Percentiles rank a stretch among this genome's conserved stretches.
phyloP scores from a whole-genome alignment of 2,113 vertebrate genomes.

The Pollimyrus isidori region DNA sequence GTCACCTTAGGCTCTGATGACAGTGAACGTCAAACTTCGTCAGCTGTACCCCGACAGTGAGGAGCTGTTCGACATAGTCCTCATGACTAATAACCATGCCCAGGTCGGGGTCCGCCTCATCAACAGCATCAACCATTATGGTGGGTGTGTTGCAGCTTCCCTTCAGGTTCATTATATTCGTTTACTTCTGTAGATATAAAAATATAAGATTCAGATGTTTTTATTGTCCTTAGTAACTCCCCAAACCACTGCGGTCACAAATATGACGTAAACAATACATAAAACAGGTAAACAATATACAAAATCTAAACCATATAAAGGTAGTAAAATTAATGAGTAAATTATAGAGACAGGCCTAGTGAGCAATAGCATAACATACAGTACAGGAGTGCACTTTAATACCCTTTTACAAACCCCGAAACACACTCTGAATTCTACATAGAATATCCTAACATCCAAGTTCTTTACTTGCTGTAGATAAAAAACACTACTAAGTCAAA shows the following conservation, averaged over 20 bases:
- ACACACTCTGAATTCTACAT: neutral
- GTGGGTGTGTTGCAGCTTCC: conserved; percentile 52
- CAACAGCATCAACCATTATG: conserved; percentile 95
- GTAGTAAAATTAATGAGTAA: neutral
- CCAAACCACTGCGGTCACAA: neutral
- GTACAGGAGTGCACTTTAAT: neutral
- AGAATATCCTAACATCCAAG: neutral
- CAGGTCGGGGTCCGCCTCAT: conserved; percentile 94
- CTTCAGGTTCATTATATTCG: neutral
- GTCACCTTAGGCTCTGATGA: conserved; percentile 63
- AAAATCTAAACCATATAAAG: neutral
- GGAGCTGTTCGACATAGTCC: conserved; percentile 89
- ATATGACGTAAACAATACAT: neutral
- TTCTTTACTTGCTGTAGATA: neutral
- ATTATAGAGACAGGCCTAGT: neutral
- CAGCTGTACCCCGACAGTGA: conserved; percentile 82
- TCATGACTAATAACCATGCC: conserved; percentile 96
- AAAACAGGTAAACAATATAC: neutral
- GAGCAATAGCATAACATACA: neutral
- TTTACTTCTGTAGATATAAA: neutral
- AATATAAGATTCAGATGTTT: neutral
- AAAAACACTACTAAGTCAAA: neutral
- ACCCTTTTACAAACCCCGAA: neutral
- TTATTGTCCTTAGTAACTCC: neutral
- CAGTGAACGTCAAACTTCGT: conserved; percentile 75